Base-by-base conservation (phyloP, 2,113 vertebrate species). In the Chinchilla lanigera region DNA sequence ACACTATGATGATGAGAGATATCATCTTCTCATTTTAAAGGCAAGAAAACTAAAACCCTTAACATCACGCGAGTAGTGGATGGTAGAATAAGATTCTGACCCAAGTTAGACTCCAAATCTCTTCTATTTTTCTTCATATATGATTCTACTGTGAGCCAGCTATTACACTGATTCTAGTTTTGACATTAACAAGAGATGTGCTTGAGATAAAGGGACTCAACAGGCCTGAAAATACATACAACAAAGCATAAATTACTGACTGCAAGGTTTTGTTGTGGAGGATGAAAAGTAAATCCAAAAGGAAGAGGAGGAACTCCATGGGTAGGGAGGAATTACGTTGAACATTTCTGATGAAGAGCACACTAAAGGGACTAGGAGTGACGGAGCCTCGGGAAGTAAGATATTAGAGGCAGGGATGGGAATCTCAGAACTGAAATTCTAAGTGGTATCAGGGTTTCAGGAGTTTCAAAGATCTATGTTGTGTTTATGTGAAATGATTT, bases 381-480 rank as follows among this genome's bases (percentile, higher is more conserved):
- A 20, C n/a, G 2, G 41, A 56, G 47, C 80, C 19, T 71, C 13
- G 38, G 77, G 91, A 89, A 9, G 17, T 56, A 77, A 60, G 38
- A 50, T n/a, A 9, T 2, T 61, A 10, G 2, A 52, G 30, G 19
- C 22, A 86, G 89, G 86, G 47, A 86, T 24, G 44, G 10, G 50
- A 65, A 81, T 90, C 95, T 94, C 60, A 97, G 41, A 93, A 83
- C 84, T 73, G 30, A 44, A 81, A 65, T 90, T 94, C 58, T 83
- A 85, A 86, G 19, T 92, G 22, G 17, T 60, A 65, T 14, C n/a
- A 83, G 24, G 10, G n/a, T 81, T 86, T 95, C 14, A 67, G 28
- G 28, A 30, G 33, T 41, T 33, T 61, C 12, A 61, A 86, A 94
- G 11, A 33, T 77, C 13, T 20, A 9, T 65, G 44, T 13, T 96